Evolutionary conservation across 2,113 vertebrate species (phyloP), one percentile per base, ranked within the genome.

Genomic region (Ornithorhynchus anatinus): DNA sequence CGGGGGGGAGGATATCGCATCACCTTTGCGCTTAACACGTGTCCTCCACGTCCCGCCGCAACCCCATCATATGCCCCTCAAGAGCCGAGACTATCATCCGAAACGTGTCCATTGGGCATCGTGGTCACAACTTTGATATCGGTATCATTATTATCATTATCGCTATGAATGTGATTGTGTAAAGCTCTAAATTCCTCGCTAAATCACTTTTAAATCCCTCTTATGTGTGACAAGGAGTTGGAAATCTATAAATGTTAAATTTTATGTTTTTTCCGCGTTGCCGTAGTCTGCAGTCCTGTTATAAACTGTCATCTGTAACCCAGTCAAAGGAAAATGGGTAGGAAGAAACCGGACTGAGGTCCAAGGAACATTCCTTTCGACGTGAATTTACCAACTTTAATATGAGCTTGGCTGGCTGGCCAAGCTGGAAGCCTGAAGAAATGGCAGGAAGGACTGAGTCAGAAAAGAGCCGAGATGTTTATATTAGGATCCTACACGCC

Each of bases 141-240:
- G 25, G 35, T 72, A 37, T 83, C 74, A 39, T 68, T 72, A 44
- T 71, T 69, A 19, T 59, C 25, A 51, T 83, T 75, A 74, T 77
- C 84, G 43, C 51, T 85, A 37, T 67, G 79, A 56, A 86, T 81
- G 50, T 76, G 69, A 86, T 77, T 84, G 42, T 86, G 74, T 77
- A 72, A 85, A 84, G 68, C 72, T 84, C 81, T 87, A 89, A 91
- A 92, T 88, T 88, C 86, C 60, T 84, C 7, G 10, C 51, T 86
- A 81, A 71, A 81, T 84, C 82, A 23, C 63, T 88, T 91, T 80
- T 62, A 84, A 91, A 89, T 85, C 80, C 59, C 43, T 89, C 71
- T 92, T 80, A 93, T 80, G 70, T 91, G 79, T 90, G 86, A 81
- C 79, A 82, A 86, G 75, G 62, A 88, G 56, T 82, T 91, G 88